These are phyloP conservation scores for Dasypolia templi DNA, from an alignment of 2,888 invertebrate species.

Conservation along the genomic window DNA sequence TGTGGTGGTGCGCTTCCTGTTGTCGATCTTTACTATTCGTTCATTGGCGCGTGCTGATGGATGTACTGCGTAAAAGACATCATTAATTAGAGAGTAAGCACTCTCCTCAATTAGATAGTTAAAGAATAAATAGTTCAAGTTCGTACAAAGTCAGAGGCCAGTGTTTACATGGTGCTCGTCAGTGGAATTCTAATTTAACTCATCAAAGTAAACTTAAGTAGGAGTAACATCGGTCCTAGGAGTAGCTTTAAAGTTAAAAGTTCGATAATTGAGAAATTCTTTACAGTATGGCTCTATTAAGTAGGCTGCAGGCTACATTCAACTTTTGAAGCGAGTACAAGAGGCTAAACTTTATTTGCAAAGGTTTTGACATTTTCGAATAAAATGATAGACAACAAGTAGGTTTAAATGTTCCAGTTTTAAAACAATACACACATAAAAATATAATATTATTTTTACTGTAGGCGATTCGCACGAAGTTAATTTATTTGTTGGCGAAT, in stretches of 20 bases:
- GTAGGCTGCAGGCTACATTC: not conserved
- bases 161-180: not conserved
- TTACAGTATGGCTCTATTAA: not conserved
- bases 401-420: not conserved
- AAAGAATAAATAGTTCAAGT: not conserved
- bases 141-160: not conserved
- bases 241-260: conserved; percentile 10
- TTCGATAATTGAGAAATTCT: conserved; percentile 28
- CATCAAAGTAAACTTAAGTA: conserved; percentile 33
- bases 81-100: conserved; percentile 18
- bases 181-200: conserved; percentile 13
- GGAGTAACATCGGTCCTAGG: conserved; percentile 12
- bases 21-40: not conserved
- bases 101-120: conserved; percentile 3
- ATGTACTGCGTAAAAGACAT: conserved; percentile 9
- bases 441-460: no score
- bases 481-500: no score
- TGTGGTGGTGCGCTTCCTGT: conserved; percentile 39
- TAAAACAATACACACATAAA: no score
- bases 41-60: not conserved
- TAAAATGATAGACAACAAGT: not conserved
- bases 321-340: not conserved
- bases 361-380: conserved; percentile 7
- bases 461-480: no score
- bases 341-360: not conserved